Conservation (phyloP, 2,888 invertebrate genomes). For the Mongoloraphidia duomilia region DNA sequence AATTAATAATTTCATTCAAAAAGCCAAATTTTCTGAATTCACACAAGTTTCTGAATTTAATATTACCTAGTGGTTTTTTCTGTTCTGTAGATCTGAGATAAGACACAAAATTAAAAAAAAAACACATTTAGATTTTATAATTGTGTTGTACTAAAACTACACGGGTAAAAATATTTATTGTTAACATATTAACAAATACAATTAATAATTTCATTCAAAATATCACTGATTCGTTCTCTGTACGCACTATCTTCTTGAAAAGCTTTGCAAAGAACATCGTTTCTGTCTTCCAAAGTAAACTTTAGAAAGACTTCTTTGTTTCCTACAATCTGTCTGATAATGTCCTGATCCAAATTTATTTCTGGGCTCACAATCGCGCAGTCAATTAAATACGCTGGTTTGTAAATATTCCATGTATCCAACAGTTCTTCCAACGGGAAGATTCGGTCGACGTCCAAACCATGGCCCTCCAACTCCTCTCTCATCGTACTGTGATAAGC, state of each 20-base stretch:
- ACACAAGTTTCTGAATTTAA: no score
- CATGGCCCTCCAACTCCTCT: constrained; percentile 27
- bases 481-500: constrained; percentile 40
- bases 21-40: constrained; percentile 19
- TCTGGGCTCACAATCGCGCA: constrained; percentile 37
- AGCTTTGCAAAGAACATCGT: constrained; percentile 37
- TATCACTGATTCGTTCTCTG: constrained; percentile 33
- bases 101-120: no score
- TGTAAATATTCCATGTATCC: constrained; percentile 33
- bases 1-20: constrained; percentile 39
- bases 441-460: constrained; percentile 28
- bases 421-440: constrained; percentile 32
- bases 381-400: constrained; percentile 38
- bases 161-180: no score
- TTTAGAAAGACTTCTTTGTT: constrained; percentile 37
- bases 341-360: constrained; percentile 37
- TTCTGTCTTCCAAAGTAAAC: constrained; percentile 37
- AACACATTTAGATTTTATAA: no score
- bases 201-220: constrained; percentile 40
- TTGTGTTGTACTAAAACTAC: no score
- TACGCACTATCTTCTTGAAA: constrained; percentile 36
- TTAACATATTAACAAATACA: constrained; percentile 12
- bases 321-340: constrained; percentile 31
- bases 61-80: no score
- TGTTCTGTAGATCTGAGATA: no score